Conservation (phyloP, 2,113 vertebrate genomes). For the Tyrannus savana region DNA sequence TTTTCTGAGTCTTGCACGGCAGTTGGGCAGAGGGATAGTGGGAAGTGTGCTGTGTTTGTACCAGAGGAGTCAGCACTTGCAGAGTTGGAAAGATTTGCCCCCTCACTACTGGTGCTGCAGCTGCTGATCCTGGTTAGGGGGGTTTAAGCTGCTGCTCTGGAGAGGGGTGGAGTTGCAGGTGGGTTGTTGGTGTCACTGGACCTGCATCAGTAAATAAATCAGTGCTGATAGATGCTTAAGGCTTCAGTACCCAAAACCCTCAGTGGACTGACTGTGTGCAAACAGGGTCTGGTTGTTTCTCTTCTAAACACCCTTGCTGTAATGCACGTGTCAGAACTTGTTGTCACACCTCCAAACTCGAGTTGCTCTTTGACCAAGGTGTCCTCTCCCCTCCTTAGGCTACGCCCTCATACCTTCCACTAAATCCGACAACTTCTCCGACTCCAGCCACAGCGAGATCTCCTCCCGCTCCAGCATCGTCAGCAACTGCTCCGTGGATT, state of each 20-base stretch:
- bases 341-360: accelerated
- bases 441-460: conserved; percentile 96
- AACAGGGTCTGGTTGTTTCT: background rate
- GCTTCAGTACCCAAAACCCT: background rate
- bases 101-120: background rate
- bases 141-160: background rate
- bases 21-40: background rate
- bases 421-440: conserved; percentile 88
- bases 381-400: conserved; percentile 64
- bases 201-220: background rate
- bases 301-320: background rate
- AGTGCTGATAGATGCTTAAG: background rate
- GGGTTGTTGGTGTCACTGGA: background rate
- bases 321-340: background rate
- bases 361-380: background rate
- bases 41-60: background rate
- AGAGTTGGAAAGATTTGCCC: background rate
- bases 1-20: background rate
- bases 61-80: background rate
- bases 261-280: background rate
- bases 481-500: conserved; percentile 91
- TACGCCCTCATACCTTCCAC: conserved; percentile 81
- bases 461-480: conserved; percentile 93
- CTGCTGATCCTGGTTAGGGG: background rate
- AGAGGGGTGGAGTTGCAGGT: background rate